Evolutionary conservation across 2,113 vertebrate species (phyloP).

Genomic region (Eublepharis macularius): DNA sequence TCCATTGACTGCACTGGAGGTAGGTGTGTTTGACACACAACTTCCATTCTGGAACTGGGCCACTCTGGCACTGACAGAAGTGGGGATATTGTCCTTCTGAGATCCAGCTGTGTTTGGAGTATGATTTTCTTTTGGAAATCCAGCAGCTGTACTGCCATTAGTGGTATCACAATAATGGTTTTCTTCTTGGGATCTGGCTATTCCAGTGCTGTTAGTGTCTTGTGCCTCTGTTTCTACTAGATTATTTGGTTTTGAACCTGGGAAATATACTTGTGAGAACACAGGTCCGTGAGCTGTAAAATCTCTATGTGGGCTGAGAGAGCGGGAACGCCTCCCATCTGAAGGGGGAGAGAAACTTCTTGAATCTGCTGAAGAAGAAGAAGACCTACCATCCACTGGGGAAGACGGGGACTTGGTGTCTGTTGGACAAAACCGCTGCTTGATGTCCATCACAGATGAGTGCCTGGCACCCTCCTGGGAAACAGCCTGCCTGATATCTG

Average conservation of each 20-base stretch:
- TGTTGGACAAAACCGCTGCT: accelerated
- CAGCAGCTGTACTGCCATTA: not conserved
- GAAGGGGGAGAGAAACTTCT: not conserved
- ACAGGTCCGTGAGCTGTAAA: constrained; percentile 69
- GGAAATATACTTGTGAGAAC: constrained; percentile 73
- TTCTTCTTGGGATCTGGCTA: constrained; percentile 26
- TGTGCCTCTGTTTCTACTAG: constrained; percentile 41
- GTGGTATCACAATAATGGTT: constrained; percentile 43
- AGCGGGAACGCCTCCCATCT: not conserved
- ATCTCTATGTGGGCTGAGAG: constrained; percentile 12
- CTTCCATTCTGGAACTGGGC: not conserved
- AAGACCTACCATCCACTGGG: not conserved
- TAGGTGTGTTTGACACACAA: accelerated
- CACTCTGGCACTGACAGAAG: not conserved
- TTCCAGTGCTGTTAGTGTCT: accelerated
- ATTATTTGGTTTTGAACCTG: constrained; percentile 51
- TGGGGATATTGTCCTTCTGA: not conserved
- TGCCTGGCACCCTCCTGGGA: not conserved
- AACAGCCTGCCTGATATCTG: not conserved
- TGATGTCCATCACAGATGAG: not conserved
- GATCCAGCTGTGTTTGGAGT: accelerated
- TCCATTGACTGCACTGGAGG: not conserved
- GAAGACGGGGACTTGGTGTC: not conserved
- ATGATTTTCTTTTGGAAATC: not conserved
- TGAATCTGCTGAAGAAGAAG: not conserved